phyloP scores from a whole-genome alignment of 2,113 vertebrate genomes.

The Fregetta grallaria region DNA sequence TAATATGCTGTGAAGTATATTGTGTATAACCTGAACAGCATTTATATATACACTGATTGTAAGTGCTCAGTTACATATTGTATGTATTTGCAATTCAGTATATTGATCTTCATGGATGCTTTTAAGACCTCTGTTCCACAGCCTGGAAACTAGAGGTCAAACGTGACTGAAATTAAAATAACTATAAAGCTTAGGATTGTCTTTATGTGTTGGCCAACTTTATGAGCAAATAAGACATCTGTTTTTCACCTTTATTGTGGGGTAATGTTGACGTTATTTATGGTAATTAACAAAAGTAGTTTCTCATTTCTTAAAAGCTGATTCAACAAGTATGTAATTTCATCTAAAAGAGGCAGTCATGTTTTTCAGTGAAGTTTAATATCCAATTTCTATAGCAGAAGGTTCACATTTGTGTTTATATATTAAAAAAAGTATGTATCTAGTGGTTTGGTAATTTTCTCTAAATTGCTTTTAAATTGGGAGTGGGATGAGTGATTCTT shows the following conservation, averaged over 20 bases:
- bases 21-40: background rate
- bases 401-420: background rate
- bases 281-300: background rate
- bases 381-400: background rate
- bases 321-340: background rate
- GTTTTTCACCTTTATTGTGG: background rate
- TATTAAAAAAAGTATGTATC: background rate
- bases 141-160: background rate
- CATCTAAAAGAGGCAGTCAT: background rate
- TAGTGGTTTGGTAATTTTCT: background rate
- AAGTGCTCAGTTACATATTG: background rate
- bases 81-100: background rate
- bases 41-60: background rate
- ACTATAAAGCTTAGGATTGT: background rate
- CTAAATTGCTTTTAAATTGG: constrained; percentile 12
- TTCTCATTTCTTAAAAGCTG: background rate
- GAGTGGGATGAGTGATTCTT: background rate
- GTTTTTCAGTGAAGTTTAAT: background rate
- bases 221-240: background rate
- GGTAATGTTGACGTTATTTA: background rate
- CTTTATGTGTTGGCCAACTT: background rate
- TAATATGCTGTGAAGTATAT: background rate
- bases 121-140: background rate
- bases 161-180: background rate
- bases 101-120: background rate